Base-by-base conservation (phyloP, 2,797 vertebrate species). In the Cottoperca gobio region DNA sequence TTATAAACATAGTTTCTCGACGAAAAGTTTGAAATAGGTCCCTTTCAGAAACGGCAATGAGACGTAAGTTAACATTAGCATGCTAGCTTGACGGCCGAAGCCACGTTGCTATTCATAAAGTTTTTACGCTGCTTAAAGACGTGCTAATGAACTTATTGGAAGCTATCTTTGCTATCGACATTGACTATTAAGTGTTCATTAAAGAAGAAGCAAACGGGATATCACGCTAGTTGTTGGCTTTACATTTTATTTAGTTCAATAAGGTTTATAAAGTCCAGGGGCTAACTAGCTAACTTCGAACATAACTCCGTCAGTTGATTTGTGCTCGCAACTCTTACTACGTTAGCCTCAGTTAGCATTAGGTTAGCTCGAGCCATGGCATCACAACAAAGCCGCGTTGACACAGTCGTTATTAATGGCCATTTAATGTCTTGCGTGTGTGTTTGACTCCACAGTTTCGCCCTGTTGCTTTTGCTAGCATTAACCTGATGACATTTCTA, bases 71-170 rank as follows among this genome's bases (percentile, higher is more conserved):
- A 33, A 6, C 13, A 13, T 70, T 78, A 75, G 59, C 64, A 23
- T 49, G 73, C 7, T 79, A 71, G 78, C 73, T 65, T 1, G 13
- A 45, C 6, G 5, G 14, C 26, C n/a, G 21, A 78, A 84, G 75
- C 83, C 85, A 87, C 83, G 85, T 82, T 83, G 83, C 73, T 81
- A 73, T 35, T 14, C 46, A 21, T 28, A 68, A 84, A 86, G 69
- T 84, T 86, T 80, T 45, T 49, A 78, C 67, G 58, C 19, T 17
- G 31, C 12, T 11, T 28, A 10, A 19, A 43, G 19, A 2, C 35
- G 5, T 59, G 33, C 28, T 28, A 33, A 53, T 45, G 73, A 16
- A 75, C 60, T 40, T 58, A 1, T 31, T 19, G 54, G 17, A 9
- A 7, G 21, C 31, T 57, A 58, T 50, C 26, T 46, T 31, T 59